These are phyloP conservation scores for Dryoscopus gambensis DNA, from an alignment of 2,113 vertebrate genomes.

Conservation along the genomic window DNA sequence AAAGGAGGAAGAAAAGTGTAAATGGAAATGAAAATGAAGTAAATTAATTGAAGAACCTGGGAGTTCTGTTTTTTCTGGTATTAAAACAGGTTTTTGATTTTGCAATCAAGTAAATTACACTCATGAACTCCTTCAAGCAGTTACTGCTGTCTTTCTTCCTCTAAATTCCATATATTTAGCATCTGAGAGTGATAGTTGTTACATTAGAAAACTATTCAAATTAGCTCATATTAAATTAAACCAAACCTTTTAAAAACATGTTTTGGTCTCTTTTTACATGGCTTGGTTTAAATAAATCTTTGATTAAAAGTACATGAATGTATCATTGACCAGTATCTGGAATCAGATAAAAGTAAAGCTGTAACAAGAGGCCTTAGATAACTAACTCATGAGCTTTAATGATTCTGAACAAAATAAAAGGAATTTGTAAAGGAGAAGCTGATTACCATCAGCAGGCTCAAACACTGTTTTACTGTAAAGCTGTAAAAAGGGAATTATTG, in stretches of 20 bases:
- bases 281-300: constrained; percentile 61
- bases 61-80: not conserved
- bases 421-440: constrained; percentile 84
- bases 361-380: constrained; percentile 87
- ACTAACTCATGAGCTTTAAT: constrained; percentile 82
- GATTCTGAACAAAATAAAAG: constrained; percentile 86
- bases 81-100: not conserved
- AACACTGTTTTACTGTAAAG: constrained; percentile 84
- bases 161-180: constrained; percentile 10
- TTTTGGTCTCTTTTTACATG: constrained; percentile 54
- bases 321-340: constrained; percentile 81
- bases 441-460: constrained; percentile 82
- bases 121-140: not conserved
- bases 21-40: not conserved
- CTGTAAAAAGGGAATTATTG: constrained; percentile 82
- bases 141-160: not conserved
- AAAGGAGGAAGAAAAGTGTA: not conserved
- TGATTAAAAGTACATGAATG: constrained; percentile 81
- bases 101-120: not conserved
- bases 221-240: constrained; percentile 61
- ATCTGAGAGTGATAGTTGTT: constrained; percentile 21
- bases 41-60: not conserved
- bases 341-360: constrained; percentile 86
- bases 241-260: constrained; percentile 60
- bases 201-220: constrained; percentile 46